These are phyloP conservation scores for Menura novaehollandiae DNA, from an alignment of 2,113 vertebrate species.

Conservation along the genomic window DNA sequence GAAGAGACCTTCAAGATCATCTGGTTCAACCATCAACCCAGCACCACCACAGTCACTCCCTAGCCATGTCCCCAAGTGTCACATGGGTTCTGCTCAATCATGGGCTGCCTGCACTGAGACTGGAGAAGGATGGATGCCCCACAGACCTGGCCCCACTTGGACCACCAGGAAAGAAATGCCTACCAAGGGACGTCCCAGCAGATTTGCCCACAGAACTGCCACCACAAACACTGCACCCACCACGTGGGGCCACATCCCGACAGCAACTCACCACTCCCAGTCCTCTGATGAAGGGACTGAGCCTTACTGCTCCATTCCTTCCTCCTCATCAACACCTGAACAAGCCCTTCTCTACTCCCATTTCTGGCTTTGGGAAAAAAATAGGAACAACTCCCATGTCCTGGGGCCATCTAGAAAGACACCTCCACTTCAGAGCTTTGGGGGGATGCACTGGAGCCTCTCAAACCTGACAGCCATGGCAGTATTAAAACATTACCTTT, in stretches of 20 bases:
- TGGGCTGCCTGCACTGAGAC: neutral
- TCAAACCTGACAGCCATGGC: rapidly evolving
- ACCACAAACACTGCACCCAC: neutral
- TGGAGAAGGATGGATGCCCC: neutral
- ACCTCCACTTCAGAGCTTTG: neutral
- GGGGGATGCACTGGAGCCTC: neutral
- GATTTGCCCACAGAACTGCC: neutral
- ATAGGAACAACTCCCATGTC: rapidly evolving
- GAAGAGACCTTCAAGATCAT: neutral
- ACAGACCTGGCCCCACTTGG: neutral
- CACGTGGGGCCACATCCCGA: neutral
- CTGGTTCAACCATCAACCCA: neutral
- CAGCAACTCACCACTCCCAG: neutral
- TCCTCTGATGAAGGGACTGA: neutral
- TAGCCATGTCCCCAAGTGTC: neutral
- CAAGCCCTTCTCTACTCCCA: rapidly evolving
- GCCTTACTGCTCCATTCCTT: rapidly evolving
- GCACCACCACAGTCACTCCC: neutral
- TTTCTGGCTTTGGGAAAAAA: neutral
- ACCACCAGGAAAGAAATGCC: neutral
- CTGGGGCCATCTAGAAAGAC: neutral
- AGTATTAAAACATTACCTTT: neutral
- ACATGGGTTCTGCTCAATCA: neutral
- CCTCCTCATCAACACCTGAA: neutral
- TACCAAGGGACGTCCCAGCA: neutral